phyloP scores from a whole-genome alignment of 2,797 vertebrate species.

The Falco rusticolus region DNA sequence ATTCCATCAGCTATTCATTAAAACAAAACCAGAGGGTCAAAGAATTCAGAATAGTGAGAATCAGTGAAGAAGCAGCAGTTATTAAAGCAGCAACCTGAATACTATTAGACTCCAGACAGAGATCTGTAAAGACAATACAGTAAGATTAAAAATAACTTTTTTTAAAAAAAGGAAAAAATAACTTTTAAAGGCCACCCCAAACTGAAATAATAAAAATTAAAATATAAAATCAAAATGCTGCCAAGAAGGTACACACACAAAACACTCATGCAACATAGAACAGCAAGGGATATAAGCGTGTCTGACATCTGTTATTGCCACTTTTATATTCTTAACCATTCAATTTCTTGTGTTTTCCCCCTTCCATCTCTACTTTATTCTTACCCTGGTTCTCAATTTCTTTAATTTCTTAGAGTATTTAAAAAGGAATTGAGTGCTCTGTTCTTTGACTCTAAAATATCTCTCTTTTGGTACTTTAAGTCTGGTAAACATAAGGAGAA shows the following conservation, averaged over 20 bases:
- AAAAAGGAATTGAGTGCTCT: neutral
- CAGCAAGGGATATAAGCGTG: neutral
- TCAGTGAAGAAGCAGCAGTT: neutral
- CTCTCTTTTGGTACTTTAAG: neutral
- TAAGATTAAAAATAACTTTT: neutral
- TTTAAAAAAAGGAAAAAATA: neutral
- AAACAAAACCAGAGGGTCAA: neutral
- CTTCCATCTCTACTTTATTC: neutral
- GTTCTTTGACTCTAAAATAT: neutral
- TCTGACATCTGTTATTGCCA: neutral
- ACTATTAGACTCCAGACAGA: neutral
- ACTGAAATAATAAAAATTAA: neutral
- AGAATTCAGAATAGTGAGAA: neutral
- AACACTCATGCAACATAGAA: neutral
- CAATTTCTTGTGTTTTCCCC: accelerated
- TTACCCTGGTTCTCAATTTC: neutral
- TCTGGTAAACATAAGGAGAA: neutral
- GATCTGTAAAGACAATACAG: neutral
- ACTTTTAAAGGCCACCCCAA: neutral
- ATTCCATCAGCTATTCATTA: neutral
- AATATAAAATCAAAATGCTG: accelerated
- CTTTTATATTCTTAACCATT: neutral
- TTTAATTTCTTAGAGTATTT: neutral
- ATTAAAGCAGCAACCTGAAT: neutral
- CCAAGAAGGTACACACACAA: too few relatives aligned